Conservation (phyloP, 2,888 invertebrate genomes). For the Rhagium mordax region DNA sequence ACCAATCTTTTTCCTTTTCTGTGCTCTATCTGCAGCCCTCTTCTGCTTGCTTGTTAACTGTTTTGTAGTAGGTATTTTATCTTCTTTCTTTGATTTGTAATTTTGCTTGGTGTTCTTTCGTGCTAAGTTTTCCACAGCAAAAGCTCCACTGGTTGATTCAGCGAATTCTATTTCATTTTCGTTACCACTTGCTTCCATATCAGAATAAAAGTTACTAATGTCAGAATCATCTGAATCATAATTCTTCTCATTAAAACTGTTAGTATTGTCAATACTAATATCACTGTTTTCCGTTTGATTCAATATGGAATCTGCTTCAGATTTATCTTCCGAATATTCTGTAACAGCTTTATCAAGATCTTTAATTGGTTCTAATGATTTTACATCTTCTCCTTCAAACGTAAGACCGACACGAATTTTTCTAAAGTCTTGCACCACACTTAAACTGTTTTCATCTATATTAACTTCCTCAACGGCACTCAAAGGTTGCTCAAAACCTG, state of each 20-base stretch:
- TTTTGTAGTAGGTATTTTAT: slow-evolving; percentile 65
- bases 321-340: slow-evolving; percentile 66
- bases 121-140: slow-evolving; percentile 69
- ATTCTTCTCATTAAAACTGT: slow-evolving; percentile 57
- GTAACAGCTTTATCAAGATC: slow-evolving; percentile 60
- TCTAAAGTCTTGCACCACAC: slow-evolving; percentile 85
- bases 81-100: slow-evolving; percentile 25
- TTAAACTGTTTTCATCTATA: slow-evolving; percentile 69
- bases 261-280: slow-evolving; percentile 46
- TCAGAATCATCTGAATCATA: slow-evolving; percentile 71
- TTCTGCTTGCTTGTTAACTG: slow-evolving; percentile 84
- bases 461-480: slow-evolving; percentile 61
- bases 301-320: slow-evolving; percentile 69
- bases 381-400: slow-evolving; percentile 72
- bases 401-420: slow-evolving; percentile 81
- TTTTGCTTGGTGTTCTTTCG: slow-evolving; percentile 53
- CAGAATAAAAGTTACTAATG: slow-evolving; percentile 80
- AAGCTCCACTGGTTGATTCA: slow-evolving; percentile 68
- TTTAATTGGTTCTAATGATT: slow-evolving; percentile 72
- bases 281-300: slow-evolving; percentile 58
- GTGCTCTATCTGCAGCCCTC: slow-evolving; percentile 81
- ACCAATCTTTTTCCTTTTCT: slow-evolving; percentile 86
- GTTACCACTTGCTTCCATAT: slow-evolving; percentile 74
- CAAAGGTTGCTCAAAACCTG: slow-evolving; percentile 83
- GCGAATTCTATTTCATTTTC: slow-evolving; percentile 70